Evolutionary conservation across 2,113 vertebrate species (phyloP).

Genomic region (Odocoileus hemionus): DNA sequence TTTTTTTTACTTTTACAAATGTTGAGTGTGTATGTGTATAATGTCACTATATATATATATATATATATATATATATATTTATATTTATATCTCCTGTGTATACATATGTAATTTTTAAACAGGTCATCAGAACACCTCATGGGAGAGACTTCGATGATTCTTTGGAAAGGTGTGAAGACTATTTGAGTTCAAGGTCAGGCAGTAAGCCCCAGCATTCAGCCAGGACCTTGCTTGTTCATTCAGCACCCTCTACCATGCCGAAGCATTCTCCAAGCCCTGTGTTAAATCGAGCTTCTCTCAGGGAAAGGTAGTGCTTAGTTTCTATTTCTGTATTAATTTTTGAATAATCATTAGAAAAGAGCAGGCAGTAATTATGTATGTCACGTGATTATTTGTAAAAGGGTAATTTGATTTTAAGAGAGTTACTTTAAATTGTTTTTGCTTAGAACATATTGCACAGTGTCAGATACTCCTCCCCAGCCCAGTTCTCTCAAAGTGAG

Average conservation of each 20-base stretch:
- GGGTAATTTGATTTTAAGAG: conserved; percentile 19
- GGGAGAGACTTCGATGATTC: conserved; percentile 72
- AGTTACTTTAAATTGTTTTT: conserved; percentile 13
- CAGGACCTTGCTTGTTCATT: conserved; percentile 68
- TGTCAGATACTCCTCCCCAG: not conserved
- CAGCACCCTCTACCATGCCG: conserved; percentile 72
- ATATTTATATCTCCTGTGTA: not conserved
- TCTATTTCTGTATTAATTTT: not conserved
- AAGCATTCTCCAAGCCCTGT: conserved; percentile 80
- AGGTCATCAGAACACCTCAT: conserved; percentile 75
- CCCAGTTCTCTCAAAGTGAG: not conserved
- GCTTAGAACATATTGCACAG: not conserved
- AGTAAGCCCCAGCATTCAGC: conserved; percentile 51
- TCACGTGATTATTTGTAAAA: not conserved
- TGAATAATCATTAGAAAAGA: conserved; percentile 37
- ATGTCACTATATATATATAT: not conserved
- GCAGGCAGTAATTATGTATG: not conserved
- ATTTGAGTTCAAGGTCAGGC: conserved; percentile 48
- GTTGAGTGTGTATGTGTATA: not conserved
- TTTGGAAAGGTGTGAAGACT: conserved; percentile 66
- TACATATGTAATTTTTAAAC: not conserved
- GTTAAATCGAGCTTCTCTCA: conserved; percentile 84
- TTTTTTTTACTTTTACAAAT: not conserved
- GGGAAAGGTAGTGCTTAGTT: conserved; percentile 86
- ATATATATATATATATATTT: not conserved